These are phyloP conservation scores for Phymastichus coffea DNA, from an alignment of 1,140 invertebrate genomes.

Conservation along the genomic window DNA sequence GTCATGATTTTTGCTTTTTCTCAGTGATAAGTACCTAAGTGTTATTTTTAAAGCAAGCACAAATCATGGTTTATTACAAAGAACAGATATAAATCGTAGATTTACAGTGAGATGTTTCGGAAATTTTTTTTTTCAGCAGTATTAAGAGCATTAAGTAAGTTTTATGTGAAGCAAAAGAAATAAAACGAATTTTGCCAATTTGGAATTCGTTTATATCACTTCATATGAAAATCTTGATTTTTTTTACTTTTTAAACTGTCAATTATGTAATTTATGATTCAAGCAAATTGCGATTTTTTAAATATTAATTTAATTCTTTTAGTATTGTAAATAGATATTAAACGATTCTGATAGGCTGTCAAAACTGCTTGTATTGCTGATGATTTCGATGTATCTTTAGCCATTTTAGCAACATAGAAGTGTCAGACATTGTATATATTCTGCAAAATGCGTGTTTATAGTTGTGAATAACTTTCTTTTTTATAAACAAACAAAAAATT, in stretches of 20 bases:
- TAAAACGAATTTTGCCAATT: conserved; percentile 7
- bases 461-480: too few relatives aligned
- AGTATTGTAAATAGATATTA: conserved; percentile 11
- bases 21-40: neutral
- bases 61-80: too few relatives aligned
- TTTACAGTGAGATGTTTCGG: too few relatives aligned
- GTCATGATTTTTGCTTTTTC: too few relatives aligned
- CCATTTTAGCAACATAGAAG: too few relatives aligned
- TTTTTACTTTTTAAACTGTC: conserved; percentile 8
- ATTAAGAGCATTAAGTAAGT: conserved; percentile 20
- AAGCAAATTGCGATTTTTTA: conserved; percentile 7
- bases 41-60: neutral
- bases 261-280: conserved; percentile 22
- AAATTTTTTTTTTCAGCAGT: conserved; percentile 21
- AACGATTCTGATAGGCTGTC: neutral
- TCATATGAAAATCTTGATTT: neutral
- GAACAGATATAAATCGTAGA: too few relatives aligned
- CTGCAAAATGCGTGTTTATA: too few relatives aligned
- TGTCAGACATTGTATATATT: too few relatives aligned
- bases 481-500: too few relatives aligned
- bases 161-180: neutral
- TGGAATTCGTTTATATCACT: conserved; percentile 1
- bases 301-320: neutral
- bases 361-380: too few relatives aligned
- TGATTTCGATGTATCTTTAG: too few relatives aligned